Conservation (phyloP, 2,888 invertebrate species). For the Trissolcus japonicus region DNA sequence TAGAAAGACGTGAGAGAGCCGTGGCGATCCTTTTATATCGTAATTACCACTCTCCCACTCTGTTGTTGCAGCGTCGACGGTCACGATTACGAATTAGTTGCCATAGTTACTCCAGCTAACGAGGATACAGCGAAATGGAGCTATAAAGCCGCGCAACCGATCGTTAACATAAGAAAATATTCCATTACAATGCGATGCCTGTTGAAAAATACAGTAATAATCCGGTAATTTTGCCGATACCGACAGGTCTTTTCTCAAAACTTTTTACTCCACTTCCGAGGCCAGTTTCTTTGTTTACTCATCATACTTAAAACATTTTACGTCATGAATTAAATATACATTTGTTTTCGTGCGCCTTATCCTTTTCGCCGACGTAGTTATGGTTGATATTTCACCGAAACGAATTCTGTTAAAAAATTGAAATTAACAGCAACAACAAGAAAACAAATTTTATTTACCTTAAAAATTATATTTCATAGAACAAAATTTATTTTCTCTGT, state of each 20-base stretch:
- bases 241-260: slow-evolving; percentile 51
- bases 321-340: slow-evolving; percentile 55
- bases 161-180: slow-evolving; percentile 60
- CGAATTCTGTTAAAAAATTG: too few relatives aligned
- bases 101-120: slow-evolving; percentile 59
- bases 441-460: not conserved
- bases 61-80: slow-evolving; percentile 54
- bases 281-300: slow-evolving; percentile 57
- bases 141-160: slow-evolving; percentile 59
- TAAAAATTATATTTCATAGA: not conserved
- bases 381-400: slow-evolving; percentile 4
- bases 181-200: slow-evolving; percentile 55
- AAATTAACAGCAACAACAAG: too few relatives aligned
- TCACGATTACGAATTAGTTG: slow-evolving; percentile 61
- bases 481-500: too few relatives aligned
- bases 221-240: slow-evolving; percentile 55
- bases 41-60: slow-evolving; percentile 58
- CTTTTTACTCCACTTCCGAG: slow-evolving; percentile 55
- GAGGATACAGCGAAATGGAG: slow-evolving; percentile 59
- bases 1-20: slow-evolving; percentile 50
- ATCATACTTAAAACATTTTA: slow-evolving; percentile 57
- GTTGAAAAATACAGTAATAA: slow-evolving; percentile 59
- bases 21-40: slow-evolving; percentile 57
- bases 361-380: slow-evolving; percentile 18
- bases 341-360: slow-evolving; percentile 28